These are phyloP conservation scores for Steinernema carpocapsae DNA, from an alignment of 2,888 invertebrate genomes.

Conservation along the genomic window DNA sequence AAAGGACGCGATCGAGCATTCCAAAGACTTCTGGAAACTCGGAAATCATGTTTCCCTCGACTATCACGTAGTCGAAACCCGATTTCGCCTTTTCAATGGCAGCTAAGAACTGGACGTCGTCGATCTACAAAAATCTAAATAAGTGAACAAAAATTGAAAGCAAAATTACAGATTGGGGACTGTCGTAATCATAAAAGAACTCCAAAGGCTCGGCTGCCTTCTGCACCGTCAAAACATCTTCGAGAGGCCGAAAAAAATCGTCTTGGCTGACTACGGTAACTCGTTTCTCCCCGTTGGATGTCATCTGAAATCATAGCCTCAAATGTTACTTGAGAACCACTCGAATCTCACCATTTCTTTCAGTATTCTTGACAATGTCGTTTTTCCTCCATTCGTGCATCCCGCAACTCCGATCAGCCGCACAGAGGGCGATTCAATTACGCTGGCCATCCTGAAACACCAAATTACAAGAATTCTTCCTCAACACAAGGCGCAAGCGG, in stretches of 20 bases:
- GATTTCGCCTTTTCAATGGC: conserved; percentile 34
- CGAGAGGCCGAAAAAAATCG: conserved; percentile 54
- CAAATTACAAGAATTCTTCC: too few species aligned
- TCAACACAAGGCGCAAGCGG: too few species aligned
- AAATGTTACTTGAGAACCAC: background rate
- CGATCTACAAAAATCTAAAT: background rate
- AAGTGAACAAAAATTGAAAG: background rate
- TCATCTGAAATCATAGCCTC: background rate
- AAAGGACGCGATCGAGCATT: conserved; percentile 53
- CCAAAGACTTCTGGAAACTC: conserved; percentile 55
- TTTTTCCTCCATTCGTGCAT: conserved; percentile 67
- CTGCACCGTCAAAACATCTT: conserved; percentile 49
- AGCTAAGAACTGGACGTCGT: conserved; percentile 9
- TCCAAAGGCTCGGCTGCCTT: conserved; percentile 36
- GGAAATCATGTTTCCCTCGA: conserved; percentile 66
- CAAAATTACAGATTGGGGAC: background rate
- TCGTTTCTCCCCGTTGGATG: conserved; percentile 38
- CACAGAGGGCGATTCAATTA: conserved; percentile 4
- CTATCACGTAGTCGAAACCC: conserved; percentile 52
- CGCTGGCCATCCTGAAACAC: background rate
- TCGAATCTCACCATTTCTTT: conserved; percentile 47
- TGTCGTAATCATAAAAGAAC: conserved; percentile 55
- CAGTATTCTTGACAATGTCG: conserved; percentile 56
- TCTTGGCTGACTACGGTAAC: conserved; percentile 57
- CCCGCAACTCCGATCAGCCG: conserved; percentile 37